These are phyloP conservation scores for Jacana jacana DNA, from an alignment of 2,113 vertebrate species.

Conservation along the genomic window DNA sequence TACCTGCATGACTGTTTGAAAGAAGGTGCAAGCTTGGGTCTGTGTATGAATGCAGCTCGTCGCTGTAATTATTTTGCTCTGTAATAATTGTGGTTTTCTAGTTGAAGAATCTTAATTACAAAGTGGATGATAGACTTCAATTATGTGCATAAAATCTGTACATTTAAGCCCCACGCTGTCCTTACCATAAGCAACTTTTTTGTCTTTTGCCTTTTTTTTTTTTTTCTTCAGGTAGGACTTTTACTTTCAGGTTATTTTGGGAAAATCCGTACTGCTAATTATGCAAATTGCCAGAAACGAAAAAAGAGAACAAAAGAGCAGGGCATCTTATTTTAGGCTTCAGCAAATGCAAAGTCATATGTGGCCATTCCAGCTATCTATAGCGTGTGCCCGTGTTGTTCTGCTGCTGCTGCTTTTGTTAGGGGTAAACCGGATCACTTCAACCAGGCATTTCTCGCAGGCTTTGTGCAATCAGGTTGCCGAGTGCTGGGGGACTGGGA, in stretches of 20 bases:
- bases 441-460: not conserved
- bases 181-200: not conserved
- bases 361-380: not conserved
- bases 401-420: not conserved
- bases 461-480: not conserved
- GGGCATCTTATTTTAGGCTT: slow-evolving; percentile 22
- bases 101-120: not conserved
- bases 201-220: not conserved
- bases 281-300: slow-evolving; percentile 16
- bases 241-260: slow-evolving; percentile 55
- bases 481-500: not conserved
- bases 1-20: not conserved
- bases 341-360: slow-evolving; percentile 1
- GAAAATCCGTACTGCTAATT: slow-evolving; percentile 11
- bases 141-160: slow-evolving; percentile 8
- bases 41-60: not conserved
- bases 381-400: not conserved
- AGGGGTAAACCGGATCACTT: not conserved
- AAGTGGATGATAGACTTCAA: not conserved
- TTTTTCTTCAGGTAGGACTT: not conserved
- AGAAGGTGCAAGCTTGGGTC: not conserved
- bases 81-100: not conserved
- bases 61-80: not conserved
- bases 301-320: slow-evolving; percentile 8
- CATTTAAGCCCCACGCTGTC: not conserved